Base-by-base conservation (phyloP, 2,113 vertebrate species). In the Forbesichthys agassizii region DNA sequence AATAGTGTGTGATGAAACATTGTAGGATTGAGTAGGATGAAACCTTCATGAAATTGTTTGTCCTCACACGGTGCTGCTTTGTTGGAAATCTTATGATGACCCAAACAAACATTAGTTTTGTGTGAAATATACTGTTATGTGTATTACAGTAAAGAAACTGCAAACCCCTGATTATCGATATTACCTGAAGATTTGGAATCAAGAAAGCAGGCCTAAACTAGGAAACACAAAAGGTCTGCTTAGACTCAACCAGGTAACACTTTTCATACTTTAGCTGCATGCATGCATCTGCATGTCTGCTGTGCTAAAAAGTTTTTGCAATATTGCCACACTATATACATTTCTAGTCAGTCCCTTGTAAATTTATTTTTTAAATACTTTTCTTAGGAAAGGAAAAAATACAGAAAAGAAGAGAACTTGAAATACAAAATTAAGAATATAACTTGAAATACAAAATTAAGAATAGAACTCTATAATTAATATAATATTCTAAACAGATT, bases 141-240 rank as follows among this genome's bases (percentile, higher is more conserved):
- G 47, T 73, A 9, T 81, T 81, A 14, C 84, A 99, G 97, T 95
- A 18, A 98, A 96, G 86, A 98, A 94, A 81, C 78, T 84, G 61
- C 96, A 91, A 83, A 93, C 94, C 59, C 92, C 95, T 66, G 98
- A 99, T 72, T 97, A 96, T 78, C 92, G 94, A n/a, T 93, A 95
- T 59, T 98, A 98, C 67, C 85, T 98, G 73, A 94, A 94, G 74
- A 91, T 98, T 71, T 99, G 96, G 97, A 95, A 94, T 76, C 93
- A 96, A 75, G 97, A 99, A 78, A 94, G 89, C 52, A 96, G 95
- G 79, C 85, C 94, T 8, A 97, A 95, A 73, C 84, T 87, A 48
- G 96, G 97, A 86, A 95, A 87, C 72, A 71, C 93, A 48, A 98
- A 98, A 86, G 93, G 97, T 13, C 90, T 99, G 61, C 96, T 95